Evolutionary conservation across 2,797 vertebrate genomes (phyloP).

Genomic region (Bovichtus variegatus): DNA sequence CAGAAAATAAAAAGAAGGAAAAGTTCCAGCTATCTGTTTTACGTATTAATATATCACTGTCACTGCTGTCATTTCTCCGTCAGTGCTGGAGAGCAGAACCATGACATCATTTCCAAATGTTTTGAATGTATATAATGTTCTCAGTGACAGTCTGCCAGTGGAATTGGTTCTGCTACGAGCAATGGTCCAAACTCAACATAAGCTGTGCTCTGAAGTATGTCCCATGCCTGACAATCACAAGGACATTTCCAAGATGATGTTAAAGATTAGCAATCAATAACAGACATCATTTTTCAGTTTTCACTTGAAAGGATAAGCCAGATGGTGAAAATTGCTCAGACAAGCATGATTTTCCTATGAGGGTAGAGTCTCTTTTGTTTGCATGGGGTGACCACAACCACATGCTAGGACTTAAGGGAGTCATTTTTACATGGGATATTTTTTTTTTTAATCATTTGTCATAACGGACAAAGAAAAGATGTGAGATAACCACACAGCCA

Average conservation of each 20-base stretch:
- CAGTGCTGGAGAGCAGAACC: slow-evolving; percentile 43
- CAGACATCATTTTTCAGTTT: slow-evolving; percentile 62
- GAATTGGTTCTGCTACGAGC: slow-evolving; percentile 48
- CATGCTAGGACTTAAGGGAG: slow-evolving; percentile 67
- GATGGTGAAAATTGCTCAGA: slow-evolving; percentile 59
- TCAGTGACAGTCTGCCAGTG: slow-evolving; percentile 60
- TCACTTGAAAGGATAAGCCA: slow-evolving; percentile 67
- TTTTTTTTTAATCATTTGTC: slow-evolving; percentile 72
- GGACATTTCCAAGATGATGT: slow-evolving; percentile 57
- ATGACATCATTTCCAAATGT: slow-evolving; percentile 69
- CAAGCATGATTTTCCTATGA: slow-evolving; percentile 50
- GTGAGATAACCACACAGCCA: slow-evolving; percentile 44
- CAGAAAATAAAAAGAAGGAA: slow-evolving; percentile 26
- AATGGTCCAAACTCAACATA: slow-evolving; percentile 40
- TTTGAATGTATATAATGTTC: slow-evolving; percentile 61
- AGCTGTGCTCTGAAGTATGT: slow-evolving; percentile 54
- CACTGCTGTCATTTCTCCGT: slow-evolving; percentile 58
- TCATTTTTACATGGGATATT: slow-evolving; percentile 32
- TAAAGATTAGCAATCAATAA: slow-evolving; percentile 74
- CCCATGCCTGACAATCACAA: slow-evolving; percentile 42
- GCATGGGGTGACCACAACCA: slow-evolving; percentile 72
- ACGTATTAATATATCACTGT: slow-evolving; percentile 42
- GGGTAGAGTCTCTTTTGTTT: slow-evolving; percentile 55
- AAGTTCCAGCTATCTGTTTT: slow-evolving; percentile 37
- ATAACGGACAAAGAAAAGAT: slow-evolving; percentile 52